A percentile compares a stretch with the other conserved stretches of the same genome.
phyloP scores from a whole-genome alignment of 2,888 invertebrate genomes.

The Sepioteuthis lessoniana region DNA sequence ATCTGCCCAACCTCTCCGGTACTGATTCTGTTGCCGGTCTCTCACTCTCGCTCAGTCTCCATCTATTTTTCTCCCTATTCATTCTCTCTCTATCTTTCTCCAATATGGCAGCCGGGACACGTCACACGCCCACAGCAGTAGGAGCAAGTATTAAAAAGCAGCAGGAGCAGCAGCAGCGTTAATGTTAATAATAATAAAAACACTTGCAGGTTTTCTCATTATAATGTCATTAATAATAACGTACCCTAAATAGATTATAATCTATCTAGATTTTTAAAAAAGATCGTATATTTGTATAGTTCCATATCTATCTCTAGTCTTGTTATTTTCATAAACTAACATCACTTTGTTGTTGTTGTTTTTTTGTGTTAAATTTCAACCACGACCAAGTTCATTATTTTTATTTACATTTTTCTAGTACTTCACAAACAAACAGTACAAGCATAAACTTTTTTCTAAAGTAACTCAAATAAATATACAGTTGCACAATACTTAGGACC shows the following conservation, averaged over 20 bases:
- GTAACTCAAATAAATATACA: no score
- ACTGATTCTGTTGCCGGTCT: not conserved
- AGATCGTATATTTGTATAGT: not conserved
- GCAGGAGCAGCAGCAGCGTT: not conserved
- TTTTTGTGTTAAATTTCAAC: not conserved
- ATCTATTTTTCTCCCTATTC: not conserved
- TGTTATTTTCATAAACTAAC: not conserved
- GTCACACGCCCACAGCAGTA: slow-evolving; percentile 17
- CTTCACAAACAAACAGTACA: no score
- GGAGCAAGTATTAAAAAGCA: no score
- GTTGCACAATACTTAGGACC: no score
- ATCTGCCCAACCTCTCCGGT: not conserved
- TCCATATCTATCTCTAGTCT: no score
- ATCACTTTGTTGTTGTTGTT: not conserved
- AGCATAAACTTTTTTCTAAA: no score
- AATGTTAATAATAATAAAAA: not conserved
- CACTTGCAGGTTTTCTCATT: not conserved
- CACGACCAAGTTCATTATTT: not conserved
- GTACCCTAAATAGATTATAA: not conserved
- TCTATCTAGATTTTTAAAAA: not conserved
- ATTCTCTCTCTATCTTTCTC: not conserved
- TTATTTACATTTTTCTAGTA: no score
- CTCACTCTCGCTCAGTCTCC: not conserved
- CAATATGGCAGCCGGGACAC: slow-evolving; percentile 47
- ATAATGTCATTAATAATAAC: not conserved